These are phyloP conservation scores for Andrena minutula DNA, from an alignment of 2,888 invertebrate genomes.

Conservation along the genomic window DNA sequence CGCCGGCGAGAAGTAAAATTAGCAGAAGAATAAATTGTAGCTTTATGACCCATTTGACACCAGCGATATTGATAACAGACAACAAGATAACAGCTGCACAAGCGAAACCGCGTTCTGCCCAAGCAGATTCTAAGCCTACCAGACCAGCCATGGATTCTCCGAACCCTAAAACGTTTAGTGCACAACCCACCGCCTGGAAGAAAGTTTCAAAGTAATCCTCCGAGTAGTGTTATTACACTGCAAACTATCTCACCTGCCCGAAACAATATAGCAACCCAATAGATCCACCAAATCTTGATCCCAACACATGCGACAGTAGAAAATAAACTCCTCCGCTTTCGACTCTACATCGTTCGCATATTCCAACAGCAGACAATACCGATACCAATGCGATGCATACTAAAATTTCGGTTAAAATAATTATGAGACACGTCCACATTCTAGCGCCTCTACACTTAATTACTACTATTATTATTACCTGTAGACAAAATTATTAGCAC, in stretches of 20 bases:
- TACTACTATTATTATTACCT: slow-evolving; percentile 85
- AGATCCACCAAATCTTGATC: slow-evolving; percentile 96
- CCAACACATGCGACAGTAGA: slow-evolving; percentile 96
- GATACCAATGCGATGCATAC: slow-evolving; percentile 96
- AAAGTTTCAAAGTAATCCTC: slow-evolving; percentile 39
- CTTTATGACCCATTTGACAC: slow-evolving; percentile 99
- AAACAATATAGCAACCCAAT: slow-evolving; percentile 97
- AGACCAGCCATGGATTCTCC: slow-evolving; percentile 97
- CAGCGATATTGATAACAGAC: slow-evolving; percentile 96
- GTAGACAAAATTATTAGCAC: slow-evolving; percentile 93
- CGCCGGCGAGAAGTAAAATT: slow-evolving; percentile 93
- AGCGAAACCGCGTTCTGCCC: slow-evolving; percentile 95
- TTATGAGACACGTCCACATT: background rate
- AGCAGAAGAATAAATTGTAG: slow-evolving; percentile 95
- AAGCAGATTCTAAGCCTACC: slow-evolving; percentile 90
- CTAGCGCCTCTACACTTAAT: background rate
- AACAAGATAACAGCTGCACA: slow-evolving; percentile 94
- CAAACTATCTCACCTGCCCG: slow-evolving; percentile 91
- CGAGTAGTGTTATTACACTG: slow-evolving; percentile 17
- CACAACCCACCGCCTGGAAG: slow-evolving; percentile 96
- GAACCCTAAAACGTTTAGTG: slow-evolving; percentile 97
- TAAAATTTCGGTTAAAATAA: slow-evolving; percentile 82
- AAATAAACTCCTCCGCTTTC: slow-evolving; percentile 99
- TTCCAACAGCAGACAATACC: slow-evolving; percentile 97
- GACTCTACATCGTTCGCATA: slow-evolving; percentile 97